Conservation (phyloP, 2,888 invertebrate species). For the Fragum whitleyi region DNA sequence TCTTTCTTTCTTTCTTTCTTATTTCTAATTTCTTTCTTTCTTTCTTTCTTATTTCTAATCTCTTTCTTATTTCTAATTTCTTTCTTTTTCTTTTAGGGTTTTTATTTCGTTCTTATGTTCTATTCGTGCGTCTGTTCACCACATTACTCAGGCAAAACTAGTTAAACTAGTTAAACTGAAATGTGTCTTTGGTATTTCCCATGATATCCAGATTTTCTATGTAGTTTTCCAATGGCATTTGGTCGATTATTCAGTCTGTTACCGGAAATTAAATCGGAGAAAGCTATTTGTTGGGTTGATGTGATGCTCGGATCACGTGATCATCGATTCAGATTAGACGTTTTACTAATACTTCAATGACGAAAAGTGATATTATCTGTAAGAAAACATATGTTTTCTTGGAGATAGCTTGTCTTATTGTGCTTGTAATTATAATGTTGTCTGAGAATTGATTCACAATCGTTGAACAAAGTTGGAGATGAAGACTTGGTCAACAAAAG, state of each 20-base stretch:
- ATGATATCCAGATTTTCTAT: not conserved
- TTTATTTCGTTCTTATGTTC: no score
- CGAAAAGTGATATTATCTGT: not conserved
- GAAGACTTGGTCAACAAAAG: no score
- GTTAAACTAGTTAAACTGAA: no score
- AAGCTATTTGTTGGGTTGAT: not conserved
- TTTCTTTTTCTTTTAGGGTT: no score
- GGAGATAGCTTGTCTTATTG: not conserved
- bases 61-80: no score
- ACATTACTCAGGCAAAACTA: no score
- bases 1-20: no score
- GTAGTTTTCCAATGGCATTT: not conserved
- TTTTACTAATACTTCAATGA: conserved; percentile 4
- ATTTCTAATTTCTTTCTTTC: no score
- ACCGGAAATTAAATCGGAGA: not conserved
- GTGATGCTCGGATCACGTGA: not conserved
- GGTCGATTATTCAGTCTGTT: not conserved
- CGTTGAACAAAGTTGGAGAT: no score
- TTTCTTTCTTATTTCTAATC: no score
- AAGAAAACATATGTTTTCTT: not conserved
- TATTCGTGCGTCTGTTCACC: no score
- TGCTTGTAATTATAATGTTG: not conserved
- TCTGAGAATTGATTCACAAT: not conserved
- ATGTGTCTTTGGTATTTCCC: no score
- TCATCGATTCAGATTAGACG: not conserved